These are phyloP conservation scores for Oncorhynchus tshawytscha DNA, from an alignment of 2,113 vertebrate genomes.

Conservation along the genomic window DNA sequence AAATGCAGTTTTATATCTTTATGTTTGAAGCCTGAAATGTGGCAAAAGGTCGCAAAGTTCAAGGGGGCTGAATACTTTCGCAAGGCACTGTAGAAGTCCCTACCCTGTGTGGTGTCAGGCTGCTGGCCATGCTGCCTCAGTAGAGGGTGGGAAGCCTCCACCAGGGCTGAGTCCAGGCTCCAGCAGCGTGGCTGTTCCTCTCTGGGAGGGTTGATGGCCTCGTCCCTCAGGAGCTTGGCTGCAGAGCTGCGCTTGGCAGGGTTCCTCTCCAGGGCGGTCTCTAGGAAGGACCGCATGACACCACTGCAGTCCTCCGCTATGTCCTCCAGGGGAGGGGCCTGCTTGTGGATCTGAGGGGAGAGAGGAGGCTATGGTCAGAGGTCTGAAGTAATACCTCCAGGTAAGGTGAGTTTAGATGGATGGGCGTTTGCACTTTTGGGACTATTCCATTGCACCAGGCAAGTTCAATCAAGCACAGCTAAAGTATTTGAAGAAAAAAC, in stretches of 20 bases:
- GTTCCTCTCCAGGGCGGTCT: constrained; percentile 84
- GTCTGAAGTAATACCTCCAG: too few relatives aligned
- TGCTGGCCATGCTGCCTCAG: constrained; percentile 82
- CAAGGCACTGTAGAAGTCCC: too few relatives aligned
- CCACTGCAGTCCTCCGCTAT: constrained; percentile 87
- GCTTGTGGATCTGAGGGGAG: constrained; percentile 87
- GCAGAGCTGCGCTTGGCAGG: constrained; percentile 83
- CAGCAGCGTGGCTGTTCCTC: constrained; percentile 95
- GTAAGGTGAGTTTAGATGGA: too few relatives aligned
- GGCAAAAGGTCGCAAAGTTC: too few relatives aligned
- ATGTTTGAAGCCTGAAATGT: too few relatives aligned
- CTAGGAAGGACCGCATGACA: constrained; percentile 81
- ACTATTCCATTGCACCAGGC: too few relatives aligned
- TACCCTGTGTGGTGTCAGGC: constrained; percentile 88
- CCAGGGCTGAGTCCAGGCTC: constrained; percentile 91
- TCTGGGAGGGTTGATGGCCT: constrained; percentile 85
- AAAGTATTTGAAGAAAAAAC: too few relatives aligned
- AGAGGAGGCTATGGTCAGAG: not conserved
- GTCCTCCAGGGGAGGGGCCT: constrained; percentile 92
- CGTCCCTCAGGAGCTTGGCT: constrained; percentile 81
- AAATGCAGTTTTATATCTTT: too few relatives aligned
- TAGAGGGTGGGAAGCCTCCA: constrained; percentile 79
- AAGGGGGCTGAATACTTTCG: too few relatives aligned
- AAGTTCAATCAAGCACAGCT: too few relatives aligned
- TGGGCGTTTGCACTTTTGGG: too few relatives aligned